Percentiles rank a stretch among this genome's conserved stretches.
These are phyloP conservation scores for Microcebus tavaratra DNA, from an alignment of 2,113 vertebrate genomes.

Conservation along the genomic window DNA sequence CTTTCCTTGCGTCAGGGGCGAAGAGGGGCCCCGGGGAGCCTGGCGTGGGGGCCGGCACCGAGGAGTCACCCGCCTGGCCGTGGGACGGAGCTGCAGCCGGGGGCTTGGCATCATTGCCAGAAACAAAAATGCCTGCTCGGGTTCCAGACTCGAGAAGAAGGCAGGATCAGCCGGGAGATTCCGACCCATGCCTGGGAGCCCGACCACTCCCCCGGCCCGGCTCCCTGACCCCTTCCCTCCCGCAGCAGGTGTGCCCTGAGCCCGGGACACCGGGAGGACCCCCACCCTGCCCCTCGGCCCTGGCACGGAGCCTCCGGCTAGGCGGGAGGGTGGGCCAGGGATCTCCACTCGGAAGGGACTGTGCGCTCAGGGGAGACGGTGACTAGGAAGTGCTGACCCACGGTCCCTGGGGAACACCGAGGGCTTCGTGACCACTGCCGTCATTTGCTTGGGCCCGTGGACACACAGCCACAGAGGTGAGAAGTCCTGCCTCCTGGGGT, in stretches of 20 bases:
- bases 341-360: accelerated
- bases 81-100: no score
- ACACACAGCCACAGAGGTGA: background rate
- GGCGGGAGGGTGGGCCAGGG: background rate
- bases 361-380: accelerated
- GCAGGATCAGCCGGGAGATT: background rate
- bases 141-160: no score
- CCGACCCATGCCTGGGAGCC: no score
- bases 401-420: accelerated
- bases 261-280: background rate
- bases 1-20: no score
- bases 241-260: background rate
- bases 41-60: no score
- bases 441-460: no score
- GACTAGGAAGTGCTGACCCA: accelerated
- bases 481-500: accelerated
- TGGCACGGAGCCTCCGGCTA: background rate
- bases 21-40: no score
- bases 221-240: accelerated
- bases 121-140: no score
- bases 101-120: no score
- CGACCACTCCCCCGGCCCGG: no score
- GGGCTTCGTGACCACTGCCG: no score
- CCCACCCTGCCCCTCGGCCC: background rate
- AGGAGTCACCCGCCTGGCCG: no score